Percentiles rank a stretch among this genome's conserved stretches.
phyloP scores from a whole-genome alignment of 2,113 vertebrate genomes.

The Paramisgurnus dabryanus region DNA sequence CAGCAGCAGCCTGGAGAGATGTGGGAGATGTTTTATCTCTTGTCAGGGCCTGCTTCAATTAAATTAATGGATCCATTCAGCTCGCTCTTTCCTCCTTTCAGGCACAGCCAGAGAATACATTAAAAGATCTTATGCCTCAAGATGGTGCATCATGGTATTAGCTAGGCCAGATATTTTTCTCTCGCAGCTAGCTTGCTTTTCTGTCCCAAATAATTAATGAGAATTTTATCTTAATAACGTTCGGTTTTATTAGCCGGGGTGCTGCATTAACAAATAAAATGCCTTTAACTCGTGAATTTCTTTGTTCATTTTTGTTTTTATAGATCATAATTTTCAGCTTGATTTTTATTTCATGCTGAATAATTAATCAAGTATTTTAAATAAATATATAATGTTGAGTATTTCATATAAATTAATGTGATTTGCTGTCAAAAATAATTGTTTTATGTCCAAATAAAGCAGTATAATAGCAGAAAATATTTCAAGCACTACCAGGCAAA shows the following conservation, averaged over 20 bases:
- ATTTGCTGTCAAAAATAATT: too few relatives aligned
- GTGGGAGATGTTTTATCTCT: constrained; percentile 97
- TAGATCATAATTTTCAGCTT: neutral
- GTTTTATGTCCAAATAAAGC: neutral
- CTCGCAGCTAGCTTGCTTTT: constrained; percentile 74
- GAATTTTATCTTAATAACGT: constrained; percentile 77
- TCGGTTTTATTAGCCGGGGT: constrained; percentile 60
- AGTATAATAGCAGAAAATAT: neutral
- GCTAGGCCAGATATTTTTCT: constrained; percentile 80
- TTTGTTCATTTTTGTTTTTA: neutral
- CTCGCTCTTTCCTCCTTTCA: constrained; percentile 88
- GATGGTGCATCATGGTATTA: constrained; percentile 95
- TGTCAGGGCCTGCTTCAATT: constrained; percentile 96
- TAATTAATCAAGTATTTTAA: constrained; percentile 59
- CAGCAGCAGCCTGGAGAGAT: constrained; percentile 86
- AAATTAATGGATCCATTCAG: constrained; percentile 99
- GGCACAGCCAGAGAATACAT: constrained; percentile 90
- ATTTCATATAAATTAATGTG: too few relatives aligned
- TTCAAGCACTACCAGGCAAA: neutral
- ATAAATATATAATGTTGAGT: neutral
- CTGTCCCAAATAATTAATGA: constrained; percentile 86
- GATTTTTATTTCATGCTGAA: neutral
- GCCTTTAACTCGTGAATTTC: neutral
- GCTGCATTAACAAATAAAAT: neutral
- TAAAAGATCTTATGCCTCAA: constrained; percentile 98